Percentiles rank a stretch among this genome's conserved stretches.
Evolutionary conservation across 2,113 vertebrate genomes (phyloP).

Genomic region (Lanius collurio): DNA sequence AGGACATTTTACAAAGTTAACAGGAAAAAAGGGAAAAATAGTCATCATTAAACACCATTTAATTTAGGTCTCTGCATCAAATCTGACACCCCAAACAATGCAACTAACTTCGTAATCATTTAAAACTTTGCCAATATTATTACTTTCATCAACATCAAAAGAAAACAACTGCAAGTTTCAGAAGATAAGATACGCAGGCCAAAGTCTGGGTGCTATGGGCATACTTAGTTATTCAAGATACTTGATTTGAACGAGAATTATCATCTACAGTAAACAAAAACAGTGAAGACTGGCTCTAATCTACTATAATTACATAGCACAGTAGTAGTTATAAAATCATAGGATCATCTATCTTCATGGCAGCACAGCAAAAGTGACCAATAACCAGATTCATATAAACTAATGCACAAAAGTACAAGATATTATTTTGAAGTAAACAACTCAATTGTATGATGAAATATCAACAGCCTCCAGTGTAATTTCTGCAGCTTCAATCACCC

Average conservation of each 20-base stretch:
- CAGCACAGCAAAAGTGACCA: fast-evolving
- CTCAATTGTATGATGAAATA: neutral
- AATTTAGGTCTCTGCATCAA: neutral
- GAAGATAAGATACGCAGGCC: neutral
- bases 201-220: neutral
- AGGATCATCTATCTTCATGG: neutral
- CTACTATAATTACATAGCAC: neutral
- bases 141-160: neutral
- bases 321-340: neutral
- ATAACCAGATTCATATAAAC: neutral
- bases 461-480: neutral
- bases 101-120: neutral
- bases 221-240: neutral
- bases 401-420: neutral
- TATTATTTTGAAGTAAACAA: neutral
- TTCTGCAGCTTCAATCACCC: neutral
- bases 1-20: neutral
- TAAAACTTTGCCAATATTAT: neutral
- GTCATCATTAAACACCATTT: neutral
- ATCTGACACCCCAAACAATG: neutral
- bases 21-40: neutral
- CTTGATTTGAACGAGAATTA: neutral
- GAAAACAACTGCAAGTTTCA: neutral
- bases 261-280: neutral
- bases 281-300: neutral